Percentiles rank a stretch among this genome's conserved stretches.
Evolutionary conservation across 2,888 invertebrate species (phyloP).

Genomic region (Nomada lathburiana): DNA sequence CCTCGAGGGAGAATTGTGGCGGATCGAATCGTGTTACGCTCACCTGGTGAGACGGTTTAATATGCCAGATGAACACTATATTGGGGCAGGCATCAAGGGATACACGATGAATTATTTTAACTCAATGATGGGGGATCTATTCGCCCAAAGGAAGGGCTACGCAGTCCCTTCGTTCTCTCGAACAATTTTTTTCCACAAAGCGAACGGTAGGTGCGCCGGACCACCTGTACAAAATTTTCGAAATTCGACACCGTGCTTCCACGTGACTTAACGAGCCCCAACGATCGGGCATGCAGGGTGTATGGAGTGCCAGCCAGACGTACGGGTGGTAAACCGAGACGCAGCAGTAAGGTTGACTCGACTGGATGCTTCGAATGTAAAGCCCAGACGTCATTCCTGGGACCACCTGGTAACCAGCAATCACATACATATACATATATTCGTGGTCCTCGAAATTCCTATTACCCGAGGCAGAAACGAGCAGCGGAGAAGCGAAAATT

Average conservation of each 20-base stretch:
- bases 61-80: constrained; percentile 4
- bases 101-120: neutral
- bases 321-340: constrained; percentile 68
- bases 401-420: constrained; percentile 71
- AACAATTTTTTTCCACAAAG: constrained; percentile 8
- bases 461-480: constrained; percentile 49
- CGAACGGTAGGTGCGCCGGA: constrained; percentile 4
- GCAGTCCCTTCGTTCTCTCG: neutral
- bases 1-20: constrained; percentile 62
- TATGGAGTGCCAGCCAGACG: constrained; percentile 40
- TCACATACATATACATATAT: constrained; percentile 43
- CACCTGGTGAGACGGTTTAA: constrained; percentile 33
- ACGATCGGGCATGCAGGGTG: constrained; percentile 1
- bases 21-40: constrained; percentile 65
- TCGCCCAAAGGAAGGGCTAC: neutral
- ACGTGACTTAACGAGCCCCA: constrained; percentile 50
- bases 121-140: neutral
- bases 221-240: constrained; percentile 61
- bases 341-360: constrained; percentile 51
- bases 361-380: constrained; percentile 53
- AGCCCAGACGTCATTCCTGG: constrained; percentile 50
- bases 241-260: constrained; percentile 62
- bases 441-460: constrained; percentile 58
- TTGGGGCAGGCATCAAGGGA: neutral
- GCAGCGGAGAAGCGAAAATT: neutral